Conservation (phyloP, 2,797 vertebrate species). For the Leuciscus waleckii region DNA sequence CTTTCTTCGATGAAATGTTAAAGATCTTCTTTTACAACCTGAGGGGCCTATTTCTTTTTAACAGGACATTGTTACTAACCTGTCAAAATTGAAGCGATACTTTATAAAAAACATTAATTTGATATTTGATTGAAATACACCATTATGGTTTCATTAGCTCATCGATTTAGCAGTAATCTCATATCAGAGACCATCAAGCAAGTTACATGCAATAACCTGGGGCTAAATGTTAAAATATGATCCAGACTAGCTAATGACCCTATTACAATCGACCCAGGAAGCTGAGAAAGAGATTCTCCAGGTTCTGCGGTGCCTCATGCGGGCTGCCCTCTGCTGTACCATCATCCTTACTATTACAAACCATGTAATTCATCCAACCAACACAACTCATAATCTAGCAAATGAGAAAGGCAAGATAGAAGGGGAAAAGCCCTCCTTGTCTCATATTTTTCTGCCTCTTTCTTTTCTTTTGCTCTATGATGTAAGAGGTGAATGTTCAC, state of each 20-base stretch:
- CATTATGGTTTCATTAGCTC: constrained; percentile 59
- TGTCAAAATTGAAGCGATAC: constrained; percentile 43
- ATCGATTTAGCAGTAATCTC: constrained; percentile 62
- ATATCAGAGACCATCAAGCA: constrained; percentile 54
- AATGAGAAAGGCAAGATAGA: constrained; percentile 32
- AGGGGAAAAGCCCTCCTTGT: background rate
- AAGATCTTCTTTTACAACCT: constrained; percentile 48
- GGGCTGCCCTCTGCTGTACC: constrained; percentile 52
- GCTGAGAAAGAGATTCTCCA: constrained; percentile 49
- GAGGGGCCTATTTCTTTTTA: constrained; percentile 48
- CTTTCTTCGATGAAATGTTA: constrained; percentile 33
- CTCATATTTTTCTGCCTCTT: constrained; percentile 27
- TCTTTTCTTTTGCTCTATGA: constrained; percentile 36
- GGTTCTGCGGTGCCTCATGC: constrained; percentile 42
- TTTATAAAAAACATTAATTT: constrained; percentile 56
- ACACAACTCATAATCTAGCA: constrained; percentile 19
- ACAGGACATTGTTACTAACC: constrained; percentile 53
- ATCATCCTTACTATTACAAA: constrained; percentile 47
- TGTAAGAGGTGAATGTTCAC: constrained; percentile 42
- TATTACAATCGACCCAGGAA: constrained; percentile 60
- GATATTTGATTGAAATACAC: constrained; percentile 60
- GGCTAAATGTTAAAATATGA: constrained; percentile 62
- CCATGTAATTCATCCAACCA: constrained; percentile 35
- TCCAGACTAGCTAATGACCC: constrained; percentile 60
- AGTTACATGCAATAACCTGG: constrained; percentile 51